Evolutionary conservation across 2,113 vertebrate genomes (phyloP).

Genomic region (Mustelus asterias): DNA sequence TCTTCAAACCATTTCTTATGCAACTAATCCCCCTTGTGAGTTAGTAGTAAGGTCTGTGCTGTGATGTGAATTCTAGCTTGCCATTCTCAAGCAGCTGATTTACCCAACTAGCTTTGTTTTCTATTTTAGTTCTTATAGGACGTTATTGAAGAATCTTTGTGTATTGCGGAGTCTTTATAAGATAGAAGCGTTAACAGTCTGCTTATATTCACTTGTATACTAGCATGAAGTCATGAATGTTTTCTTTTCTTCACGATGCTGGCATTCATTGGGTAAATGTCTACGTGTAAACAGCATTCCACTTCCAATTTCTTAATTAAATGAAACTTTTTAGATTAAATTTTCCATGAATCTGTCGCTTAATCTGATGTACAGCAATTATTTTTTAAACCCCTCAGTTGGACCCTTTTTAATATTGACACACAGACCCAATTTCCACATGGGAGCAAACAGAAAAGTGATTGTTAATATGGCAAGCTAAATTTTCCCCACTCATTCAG

Average conservation of each 20-base stretch:
- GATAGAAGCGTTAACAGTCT: slow-evolving; percentile 27
- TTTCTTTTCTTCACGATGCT: slow-evolving; percentile 25
- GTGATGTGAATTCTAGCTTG: slow-evolving; percentile 18
- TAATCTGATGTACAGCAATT: neutral
- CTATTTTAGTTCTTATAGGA: slow-evolving; percentile 34
- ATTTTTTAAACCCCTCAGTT: neutral
- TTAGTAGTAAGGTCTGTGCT: slow-evolving; percentile 29
- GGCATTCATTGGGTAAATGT: slow-evolving; percentile 20
- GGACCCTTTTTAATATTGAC: neutral
- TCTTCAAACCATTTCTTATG: neutral
- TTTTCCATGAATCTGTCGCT: neutral
- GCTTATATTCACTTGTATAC: neutral
- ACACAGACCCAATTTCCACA: neutral
- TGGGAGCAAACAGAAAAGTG: neutral
- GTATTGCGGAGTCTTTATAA: slow-evolving; percentile 36
- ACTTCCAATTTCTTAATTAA: slow-evolving; percentile 28
- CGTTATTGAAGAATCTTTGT: slow-evolving; percentile 23
- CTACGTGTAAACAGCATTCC: slow-evolving; percentile 20
- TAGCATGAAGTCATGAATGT: neutral
- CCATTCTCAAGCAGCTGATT: slow-evolving; percentile 17
- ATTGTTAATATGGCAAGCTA: neutral
- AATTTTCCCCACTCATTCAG: neutral
- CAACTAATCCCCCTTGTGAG: slow-evolving; percentile 3
- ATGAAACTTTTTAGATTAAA: slow-evolving; percentile 10
- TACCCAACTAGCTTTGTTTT: neutral